Conservation (phyloP, 2,888 invertebrate genomes). For the Leptura quadrifasciata region DNA sequence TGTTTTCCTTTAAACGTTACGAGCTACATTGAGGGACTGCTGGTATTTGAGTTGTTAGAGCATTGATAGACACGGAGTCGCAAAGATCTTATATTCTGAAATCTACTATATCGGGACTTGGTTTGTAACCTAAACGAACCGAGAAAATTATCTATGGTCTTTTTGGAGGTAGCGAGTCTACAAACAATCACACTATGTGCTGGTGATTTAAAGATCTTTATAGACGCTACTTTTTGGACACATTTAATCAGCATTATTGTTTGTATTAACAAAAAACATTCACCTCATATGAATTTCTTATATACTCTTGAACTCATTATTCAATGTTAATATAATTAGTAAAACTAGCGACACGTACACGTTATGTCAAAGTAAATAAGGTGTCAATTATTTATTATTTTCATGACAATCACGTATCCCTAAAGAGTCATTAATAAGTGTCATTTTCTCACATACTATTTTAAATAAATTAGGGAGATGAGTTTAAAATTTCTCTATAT, state of each 20-base stretch:
- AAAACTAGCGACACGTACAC: neutral
- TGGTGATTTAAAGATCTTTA: too few species aligned
- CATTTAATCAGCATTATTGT: too few species aligned
- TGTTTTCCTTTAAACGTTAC: conserved; percentile 32
- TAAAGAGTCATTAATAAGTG: neutral
- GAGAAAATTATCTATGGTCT: conserved; percentile 34
- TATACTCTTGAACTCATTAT: neutral
- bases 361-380: neutral
- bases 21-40: too few species aligned
- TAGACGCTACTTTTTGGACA: too few species aligned
- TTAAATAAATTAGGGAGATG: neutral
- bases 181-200: too few species aligned
- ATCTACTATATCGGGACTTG: neutral
- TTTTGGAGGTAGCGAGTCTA: conserved; percentile 26
- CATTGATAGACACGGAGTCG: conserved; percentile 25
- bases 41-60: conserved; percentile 5
- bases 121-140: conserved; percentile 20
- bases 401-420: neutral
- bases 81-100: conserved; percentile 28
- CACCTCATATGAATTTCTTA: neutral
- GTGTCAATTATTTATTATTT: neutral
- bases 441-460: neutral
- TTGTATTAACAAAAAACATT: too few species aligned
- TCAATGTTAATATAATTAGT: neutral
- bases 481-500: too few species aligned